Evolutionary conservation across 2,888 invertebrate genomes (phyloP), one percentile per base, ranked within the genome.

Genomic region (Phyllotreta cruciferae): DNA sequence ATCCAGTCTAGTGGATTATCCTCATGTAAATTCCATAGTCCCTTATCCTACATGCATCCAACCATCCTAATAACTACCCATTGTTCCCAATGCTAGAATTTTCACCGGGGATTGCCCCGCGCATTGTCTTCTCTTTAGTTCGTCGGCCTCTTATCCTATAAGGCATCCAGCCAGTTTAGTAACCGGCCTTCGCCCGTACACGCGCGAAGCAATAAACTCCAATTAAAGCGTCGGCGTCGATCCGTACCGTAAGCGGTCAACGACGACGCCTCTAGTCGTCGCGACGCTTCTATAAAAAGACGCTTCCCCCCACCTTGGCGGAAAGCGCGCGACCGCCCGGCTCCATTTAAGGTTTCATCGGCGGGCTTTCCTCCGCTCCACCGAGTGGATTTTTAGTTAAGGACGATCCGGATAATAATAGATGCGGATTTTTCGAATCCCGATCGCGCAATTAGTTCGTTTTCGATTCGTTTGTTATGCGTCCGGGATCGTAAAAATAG

Each of bases 341-440:
- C 71, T 66, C 75, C 75, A 74, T 75, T 70, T 75, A 75, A 72
- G 75, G 75, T 34, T 24, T 60, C 60, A 52, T 24, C 24, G 24
- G 2, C 2, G 24, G 24, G 24, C 24, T n/a, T n/a, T n/a, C n/a
- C n/a, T 54, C 41, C 39, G 38, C 38, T n/a, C 11, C 35, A 45
- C 8, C 10, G 35, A 34, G 45, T 45, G 24, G 24, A 24, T 24
- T 24, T 24, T 24, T 3, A 24, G 24, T 24, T 24, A 24, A 24
- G 24, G 24, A 24, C 24, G 24, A 24, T 24, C 24, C 2, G 24
- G 24, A 24, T 24, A 24, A 24, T 24, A 24, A 24, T 24, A 24
- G 24, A 24, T 24, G 2, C 24, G 24, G 24, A 24, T 24, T 24
- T 24, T 24, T 24, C 24, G 24, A 4, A 24, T 24, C 24, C 24